Base-by-base conservation (phyloP, 1,140 invertebrate species). In the Bombus picipes region DNA sequence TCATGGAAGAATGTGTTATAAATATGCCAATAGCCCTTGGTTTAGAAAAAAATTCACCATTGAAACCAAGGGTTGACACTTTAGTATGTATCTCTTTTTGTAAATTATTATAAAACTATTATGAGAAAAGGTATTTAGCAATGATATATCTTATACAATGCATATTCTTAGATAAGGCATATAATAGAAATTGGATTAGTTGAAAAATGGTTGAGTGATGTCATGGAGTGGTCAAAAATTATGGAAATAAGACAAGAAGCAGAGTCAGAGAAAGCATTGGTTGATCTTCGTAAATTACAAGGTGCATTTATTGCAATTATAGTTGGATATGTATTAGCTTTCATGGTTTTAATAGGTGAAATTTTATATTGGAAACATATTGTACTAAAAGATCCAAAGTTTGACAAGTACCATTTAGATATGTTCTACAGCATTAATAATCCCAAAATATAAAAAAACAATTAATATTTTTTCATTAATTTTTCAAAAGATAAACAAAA, bases 1-100 rank as follows among this genome's bases (percentile, higher is more conserved):
- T 98, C 34, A 98, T 98, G 98, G 94, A 95, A 53, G 96, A 97
- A 83, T 98, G 98, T 94, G 96, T 97, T 4, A 96, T 98, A 37
- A 96, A 97, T 84, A 97, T 98, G 96, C 97, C 97, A 0, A 96
- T 98, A 70, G 97, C 97, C 6, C 94, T 98, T 82, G 97, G 97
- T 5, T 95, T 98, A 89, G 97, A 98, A 90, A 98, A 97, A 91
- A 98, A 98, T 94, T 98, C 97, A 2, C 97, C 98, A 10, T 92
- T 98, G 1, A 98, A 98, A 90, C 95, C 96, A 2, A 94, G 96
- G 78, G 96, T 97, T 37, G 97, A 98, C 93, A 94, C 95, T 87
- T 96, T 97, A 83, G 95, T 95, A 92, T 1, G 47, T 70, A 57
- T 80, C 47, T 34, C 59, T 59, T 76, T 43, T 59, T 76, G 39